Evolutionary conservation across 2,888 invertebrate genomes (phyloP).

Genomic region (Protophormia terraenovae): DNA sequence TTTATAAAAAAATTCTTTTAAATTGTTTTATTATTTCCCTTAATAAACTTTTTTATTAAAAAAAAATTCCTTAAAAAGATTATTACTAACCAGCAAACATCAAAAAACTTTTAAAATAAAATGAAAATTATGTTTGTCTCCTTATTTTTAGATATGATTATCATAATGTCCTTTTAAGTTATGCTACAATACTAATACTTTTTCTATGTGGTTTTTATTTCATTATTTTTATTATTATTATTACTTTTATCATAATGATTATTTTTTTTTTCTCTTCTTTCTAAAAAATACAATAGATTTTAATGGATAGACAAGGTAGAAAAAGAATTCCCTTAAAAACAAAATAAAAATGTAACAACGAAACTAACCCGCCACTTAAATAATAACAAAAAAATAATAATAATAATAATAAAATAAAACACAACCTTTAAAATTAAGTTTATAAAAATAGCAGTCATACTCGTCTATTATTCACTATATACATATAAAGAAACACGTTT

Average conservation of each 20-base stretch:
- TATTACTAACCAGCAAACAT: neutral
- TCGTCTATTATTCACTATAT: no score
- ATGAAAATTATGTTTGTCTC: neutral
- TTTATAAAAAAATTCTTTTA: neutral
- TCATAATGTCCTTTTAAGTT: slow-evolving; percentile 8
- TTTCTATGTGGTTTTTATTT: neutral
- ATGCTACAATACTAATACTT: neutral
- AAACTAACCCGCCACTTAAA: neutral
- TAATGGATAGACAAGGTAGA: slow-evolving; percentile 11
- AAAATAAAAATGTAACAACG: neutral
- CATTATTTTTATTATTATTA: neutral
- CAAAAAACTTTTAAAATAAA: neutral
- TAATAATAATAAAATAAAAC: neutral
- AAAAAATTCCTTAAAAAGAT: neutral
- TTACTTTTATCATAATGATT: neutral
- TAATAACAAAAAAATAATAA: neutral
- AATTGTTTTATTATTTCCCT: neutral
- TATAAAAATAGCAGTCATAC: neutral
- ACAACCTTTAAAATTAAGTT: neutral
- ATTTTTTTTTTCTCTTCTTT: no score
- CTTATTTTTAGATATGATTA: neutral
- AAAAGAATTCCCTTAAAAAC: neutral
- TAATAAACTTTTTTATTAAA: neutral
- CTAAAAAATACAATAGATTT: slow-evolving; percentile 1
- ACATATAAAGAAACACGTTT: no score